Conservation (phyloP, 30 jellyfish, hydroid and myxozoan genomes). For the Chrysaora quinquecirrha region DNA sequence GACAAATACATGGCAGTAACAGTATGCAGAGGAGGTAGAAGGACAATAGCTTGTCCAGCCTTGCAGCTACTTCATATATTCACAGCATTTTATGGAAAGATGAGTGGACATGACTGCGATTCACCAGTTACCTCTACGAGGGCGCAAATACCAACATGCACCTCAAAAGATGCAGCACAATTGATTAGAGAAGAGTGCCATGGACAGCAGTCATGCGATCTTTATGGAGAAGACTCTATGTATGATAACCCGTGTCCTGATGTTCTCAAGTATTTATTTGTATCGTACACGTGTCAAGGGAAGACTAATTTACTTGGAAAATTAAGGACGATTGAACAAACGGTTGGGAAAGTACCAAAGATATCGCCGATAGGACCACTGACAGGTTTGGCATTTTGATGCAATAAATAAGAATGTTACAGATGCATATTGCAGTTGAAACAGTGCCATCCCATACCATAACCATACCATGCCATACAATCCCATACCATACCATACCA, state of each 20-base stretch:
- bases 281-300: conserved; percentile 97
- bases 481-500: no score
- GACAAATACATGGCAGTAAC: conserved; percentile 78
- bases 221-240: conserved; percentile 91
- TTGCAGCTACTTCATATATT: conserved; percentile 79
- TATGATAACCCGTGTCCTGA: conserved; percentile 96
- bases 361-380: conserved; percentile 42
- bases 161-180: conserved; percentile 81
- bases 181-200: conserved; percentile 88
- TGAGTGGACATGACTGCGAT: conserved; percentile 98
- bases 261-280: conserved; percentile 84
- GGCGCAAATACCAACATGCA: conserved; percentile 94
- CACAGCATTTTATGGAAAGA: conserved; percentile 97
- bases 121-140: conserved; percentile 83
- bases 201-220: conserved; percentile 98
- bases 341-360: background rate
- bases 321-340: conserved; percentile 61
- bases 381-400: conserved; percentile 30
- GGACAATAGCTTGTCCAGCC: conserved; percentile 88
- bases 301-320: conserved; percentile 69
- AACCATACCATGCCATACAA: no score
- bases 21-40: conserved; percentile 90
- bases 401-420: no score
- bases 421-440: no score
- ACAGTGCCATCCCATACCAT: no score